Evolutionary conservation across 2,888 invertebrate genomes (phyloP).

Genomic region (Leptinotarsa juncta): DNA sequence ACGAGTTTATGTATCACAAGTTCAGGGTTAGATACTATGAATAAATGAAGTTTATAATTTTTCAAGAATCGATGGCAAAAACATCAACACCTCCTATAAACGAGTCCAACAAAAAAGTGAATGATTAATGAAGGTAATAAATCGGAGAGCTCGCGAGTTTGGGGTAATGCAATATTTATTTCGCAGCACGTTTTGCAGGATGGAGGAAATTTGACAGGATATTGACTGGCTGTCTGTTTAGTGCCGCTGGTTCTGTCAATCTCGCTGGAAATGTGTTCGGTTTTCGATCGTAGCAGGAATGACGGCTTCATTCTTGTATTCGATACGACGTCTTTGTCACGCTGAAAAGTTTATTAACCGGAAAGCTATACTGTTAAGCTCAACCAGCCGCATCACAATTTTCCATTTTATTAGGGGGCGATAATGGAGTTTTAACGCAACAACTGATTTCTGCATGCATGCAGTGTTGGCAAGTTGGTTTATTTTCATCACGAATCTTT

Average conservation of each 20-base stretch:
- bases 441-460: too few relatives aligned
- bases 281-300: not conserved
- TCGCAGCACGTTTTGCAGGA: slow-evolving; percentile 30
- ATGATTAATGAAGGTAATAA: slow-evolving; percentile 35
- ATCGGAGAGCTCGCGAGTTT: slow-evolving; percentile 32
- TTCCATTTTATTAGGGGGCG: not conserved
- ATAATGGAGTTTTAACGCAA: not conserved
- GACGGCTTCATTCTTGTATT: slow-evolving; percentile 11
- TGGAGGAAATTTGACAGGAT: slow-evolving; percentile 42
- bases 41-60: not conserved
- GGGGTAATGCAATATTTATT: slow-evolving; percentile 40
- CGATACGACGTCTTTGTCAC: slow-evolving; percentile 7
- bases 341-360: slow-evolving; percentile 17
- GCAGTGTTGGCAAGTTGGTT: too few relatives aligned
- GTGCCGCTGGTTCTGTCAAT: slow-evolving; percentile 36
- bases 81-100: not conserved
- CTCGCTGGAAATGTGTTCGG: slow-evolving; percentile 33
- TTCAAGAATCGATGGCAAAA: not conserved
- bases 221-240: slow-evolving; percentile 43
- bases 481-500: too few relatives aligned
- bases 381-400: not conserved
- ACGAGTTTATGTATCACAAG: too few relatives aligned
- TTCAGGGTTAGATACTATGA: not conserved
- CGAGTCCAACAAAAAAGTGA: slow-evolving; percentile 16
- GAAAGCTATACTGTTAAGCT: not conserved